phyloP scores from a whole-genome alignment of 2,888 invertebrate genomes.

The Spilarctia lutea region DNA sequence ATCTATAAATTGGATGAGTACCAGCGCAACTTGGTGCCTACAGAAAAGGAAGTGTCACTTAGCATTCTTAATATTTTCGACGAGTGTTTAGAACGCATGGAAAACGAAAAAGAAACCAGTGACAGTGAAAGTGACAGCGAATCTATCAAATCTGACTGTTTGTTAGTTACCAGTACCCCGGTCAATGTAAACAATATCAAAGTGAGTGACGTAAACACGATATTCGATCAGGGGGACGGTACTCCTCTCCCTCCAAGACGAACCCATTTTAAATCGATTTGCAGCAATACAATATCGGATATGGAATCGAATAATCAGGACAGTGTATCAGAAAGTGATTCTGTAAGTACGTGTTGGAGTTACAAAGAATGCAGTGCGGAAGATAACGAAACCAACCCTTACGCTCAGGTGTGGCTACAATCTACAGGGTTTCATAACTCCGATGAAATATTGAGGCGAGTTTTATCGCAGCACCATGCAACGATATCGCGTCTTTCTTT shows the following conservation, averaged over 20 bases:
- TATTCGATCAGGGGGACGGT: constrained; percentile 61
- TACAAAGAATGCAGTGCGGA: constrained; percentile 78
- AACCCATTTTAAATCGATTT: constrained; percentile 62
- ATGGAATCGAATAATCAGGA: constrained; percentile 54
- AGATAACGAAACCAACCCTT: constrained; percentile 67
- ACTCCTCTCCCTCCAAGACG: constrained; percentile 72
- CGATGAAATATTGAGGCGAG: constrained; percentile 72
- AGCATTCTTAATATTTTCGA: constrained; percentile 83
- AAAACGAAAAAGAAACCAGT: constrained; percentile 55
- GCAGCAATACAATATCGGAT: constrained; percentile 40
- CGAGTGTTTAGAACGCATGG: constrained; percentile 79
- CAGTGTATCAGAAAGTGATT: constrained; percentile 72
- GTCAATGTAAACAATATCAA: constrained; percentile 47
- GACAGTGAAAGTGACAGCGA: constrained; percentile 72
- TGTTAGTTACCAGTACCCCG: constrained; percentile 75
- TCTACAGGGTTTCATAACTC: constrained; percentile 82
- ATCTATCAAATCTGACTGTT: constrained; percentile 66
- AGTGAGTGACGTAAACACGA: constrained; percentile 56
- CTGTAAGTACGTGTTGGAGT: constrained; percentile 82
- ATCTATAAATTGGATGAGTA: constrained; percentile 82
- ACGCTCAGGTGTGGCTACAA: constrained; percentile 80
- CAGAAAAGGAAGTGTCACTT: constrained; percentile 70
- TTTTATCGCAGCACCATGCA: constrained; percentile 74
- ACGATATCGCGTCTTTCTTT: constrained; percentile 75
- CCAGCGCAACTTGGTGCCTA: constrained; percentile 70